Evolutionary conservation across 2,113 vertebrate genomes (phyloP), one percentile per base, ranked within the genome.

Genomic region (Pangasianodon hypophthalmus): DNA sequence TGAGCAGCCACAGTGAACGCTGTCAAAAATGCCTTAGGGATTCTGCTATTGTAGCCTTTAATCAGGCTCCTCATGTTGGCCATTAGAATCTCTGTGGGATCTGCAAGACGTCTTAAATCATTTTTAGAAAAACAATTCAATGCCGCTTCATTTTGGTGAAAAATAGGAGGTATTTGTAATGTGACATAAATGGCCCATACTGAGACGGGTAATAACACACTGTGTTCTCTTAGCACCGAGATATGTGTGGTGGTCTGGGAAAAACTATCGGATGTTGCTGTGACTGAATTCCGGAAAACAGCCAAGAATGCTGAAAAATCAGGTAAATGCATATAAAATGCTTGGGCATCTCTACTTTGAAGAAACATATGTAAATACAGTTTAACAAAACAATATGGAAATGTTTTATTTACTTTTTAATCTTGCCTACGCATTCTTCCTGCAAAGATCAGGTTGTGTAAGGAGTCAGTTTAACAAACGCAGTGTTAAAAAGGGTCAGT

Each of bases 41-140:
- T 50, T 48, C 46, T 50, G 77, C 77, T 80, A 50, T 50, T 50
- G 77, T 50, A 48, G 77, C 44, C 46, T 80, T 80, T 81, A 81
- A 81, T 81, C 46, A 32, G 29, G 48, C 6, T n/a, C 11, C 48
- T 81, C 48, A 19, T 54, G 79, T 52, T 54, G 32, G 82, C 32
- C 32, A 84, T 84, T 84, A 60, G 50, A 41, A 44, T 60, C 54
- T 60, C 54, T 44, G 56, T 44, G 32, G 82, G 54, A 60, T 60
- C 56, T 84, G 32, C 32, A 84, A 41, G 54, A 60, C 41, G 54
- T 84, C 54, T 37, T 54, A 37, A 37, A 81, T 52, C 48, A 81
- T 50, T 81, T 81, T n/a, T 54, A 48, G 46, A 29, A 54, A 52
- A 82, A 82, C 26, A 82, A 58, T 14, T 52, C 21, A 54, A 19